Evolutionary conservation across 2,888 invertebrate genomes (phyloP).

Genomic region (Formica aserva): DNA sequence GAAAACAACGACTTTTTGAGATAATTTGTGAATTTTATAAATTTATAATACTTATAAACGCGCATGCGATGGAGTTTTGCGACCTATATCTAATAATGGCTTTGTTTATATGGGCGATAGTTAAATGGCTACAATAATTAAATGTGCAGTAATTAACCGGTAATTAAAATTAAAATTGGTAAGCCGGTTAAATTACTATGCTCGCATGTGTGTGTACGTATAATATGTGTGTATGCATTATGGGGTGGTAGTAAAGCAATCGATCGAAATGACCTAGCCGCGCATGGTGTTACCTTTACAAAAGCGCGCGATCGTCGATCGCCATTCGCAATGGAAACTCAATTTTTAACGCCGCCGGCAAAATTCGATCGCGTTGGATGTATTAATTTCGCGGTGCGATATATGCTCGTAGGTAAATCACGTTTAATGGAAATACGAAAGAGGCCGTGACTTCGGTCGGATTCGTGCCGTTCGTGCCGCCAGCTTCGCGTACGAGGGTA

Average conservation of each 20-base stretch:
- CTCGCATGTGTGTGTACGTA: background rate
- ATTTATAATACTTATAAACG: constrained; percentile 14
- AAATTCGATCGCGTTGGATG: constrained; percentile 54
- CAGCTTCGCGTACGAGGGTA: constrained; percentile 67
- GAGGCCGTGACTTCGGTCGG: constrained; percentile 68
- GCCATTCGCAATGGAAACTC: constrained; percentile 47
- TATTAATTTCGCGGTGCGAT: constrained; percentile 59
- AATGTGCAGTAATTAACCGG: constrained; percentile 43
- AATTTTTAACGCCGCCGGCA: constrained; percentile 56
- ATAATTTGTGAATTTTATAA: background rate
- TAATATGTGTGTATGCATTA: background rate
- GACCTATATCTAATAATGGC: constrained; percentile 33
- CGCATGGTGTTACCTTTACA: constrained; percentile 18
- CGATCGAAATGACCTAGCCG: constrained; percentile 21
- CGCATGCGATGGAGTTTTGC: background rate
- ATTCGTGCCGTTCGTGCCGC: constrained; percentile 43
- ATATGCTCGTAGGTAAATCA: constrained; percentile 66
- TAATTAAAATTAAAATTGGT: constrained; percentile 55
- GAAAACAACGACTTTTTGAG: background rate
- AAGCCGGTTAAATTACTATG: constrained; percentile 51
- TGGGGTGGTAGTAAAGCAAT: constrained; percentile 12
- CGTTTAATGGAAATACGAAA: constrained; percentile 70
- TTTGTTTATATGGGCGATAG: constrained; percentile 34
- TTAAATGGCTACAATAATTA: constrained; percentile 48
- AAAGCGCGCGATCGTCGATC: constrained; percentile 44